phyloP scores from a whole-genome alignment of 2,113 vertebrate species.

The Apodemus sylvaticus region DNA sequence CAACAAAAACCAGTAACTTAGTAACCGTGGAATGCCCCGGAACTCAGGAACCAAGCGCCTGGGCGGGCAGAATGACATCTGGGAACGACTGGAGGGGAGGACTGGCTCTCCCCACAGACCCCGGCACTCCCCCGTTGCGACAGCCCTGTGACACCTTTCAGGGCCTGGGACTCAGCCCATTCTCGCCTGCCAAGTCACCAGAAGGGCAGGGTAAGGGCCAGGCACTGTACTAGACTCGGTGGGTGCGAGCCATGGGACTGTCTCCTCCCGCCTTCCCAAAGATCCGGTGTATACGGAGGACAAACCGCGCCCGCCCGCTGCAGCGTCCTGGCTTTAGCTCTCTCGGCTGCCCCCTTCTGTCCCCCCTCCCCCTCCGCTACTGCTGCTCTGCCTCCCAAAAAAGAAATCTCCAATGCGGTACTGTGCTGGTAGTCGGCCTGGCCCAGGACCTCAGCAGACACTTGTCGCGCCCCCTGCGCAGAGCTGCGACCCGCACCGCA shows the following conservation, averaged over 20 bases:
- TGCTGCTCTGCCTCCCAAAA: not conserved
- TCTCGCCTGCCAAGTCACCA: not conserved
- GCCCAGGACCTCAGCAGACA: not conserved
- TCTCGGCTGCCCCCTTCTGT: not conserved
- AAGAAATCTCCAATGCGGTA: not conserved
- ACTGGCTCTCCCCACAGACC: conserved; percentile 61
- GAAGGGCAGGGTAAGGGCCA: not conserved
- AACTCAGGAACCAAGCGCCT: conserved; percentile 70
- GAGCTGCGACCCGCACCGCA: not conserved
- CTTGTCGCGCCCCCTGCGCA: not conserved
- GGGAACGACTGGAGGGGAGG: conserved; percentile 61
- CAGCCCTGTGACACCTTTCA: not conserved
- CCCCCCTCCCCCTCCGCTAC: not conserved
- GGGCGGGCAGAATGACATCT: conserved; percentile 73
- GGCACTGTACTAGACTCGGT: not conserved
- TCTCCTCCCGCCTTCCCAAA: not conserved
- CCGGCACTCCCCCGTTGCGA: not conserved
- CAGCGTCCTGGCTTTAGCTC: not conserved
- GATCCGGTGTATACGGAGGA: not conserved
- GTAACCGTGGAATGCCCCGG: conserved; percentile 79
- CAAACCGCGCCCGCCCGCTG: not conserved
- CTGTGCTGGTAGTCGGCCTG: not conserved
- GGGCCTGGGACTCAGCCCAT: conserved; percentile 59
- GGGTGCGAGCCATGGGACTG: not conserved
- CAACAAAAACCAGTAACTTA: conserved; percentile 79